Base-by-base conservation (phyloP, 2,888 invertebrate species). In the Heliconius cydno region DNA sequence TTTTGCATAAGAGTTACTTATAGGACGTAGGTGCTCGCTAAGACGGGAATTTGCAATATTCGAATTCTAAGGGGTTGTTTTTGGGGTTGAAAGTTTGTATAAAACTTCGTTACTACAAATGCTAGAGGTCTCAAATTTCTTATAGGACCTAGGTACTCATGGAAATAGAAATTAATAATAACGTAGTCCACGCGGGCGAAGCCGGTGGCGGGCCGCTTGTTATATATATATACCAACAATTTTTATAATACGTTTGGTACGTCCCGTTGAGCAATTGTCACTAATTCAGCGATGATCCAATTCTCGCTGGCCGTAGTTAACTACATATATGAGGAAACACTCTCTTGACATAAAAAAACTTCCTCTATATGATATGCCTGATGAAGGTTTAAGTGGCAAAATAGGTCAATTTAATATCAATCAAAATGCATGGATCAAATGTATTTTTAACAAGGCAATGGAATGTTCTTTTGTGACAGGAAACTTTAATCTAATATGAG, bases 281-380 rank as follows among this genome's bases (percentile, higher is more conserved):
- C 67, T 79, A 71, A 60, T 38, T 57, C 70, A 70, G 68, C 67
- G 79, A 81, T 79, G 81, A 82, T 81, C 79, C 83, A 83, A 80
- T 82, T 83, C 81, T 52, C 79, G 67, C 81, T 76, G 77, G 74
- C 78, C 80, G 79, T 71, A 71, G 79, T 79, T 74, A 81, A 82
- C 77, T 73, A 34, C 34, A 34, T 7, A 79, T 71, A 76, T 67
- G 77, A 81, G 82, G 74, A 81, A 80, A 81, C 79, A 81, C 80
- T 79, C 78, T 78, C 79, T 78, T 71, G 66, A 77, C 80, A 80
- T 71, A 80, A 75, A 80, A 28, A 75, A 77, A 75, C 80, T 75
- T 77, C 77, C 74, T 76, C 75, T n/a, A 76, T 76, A 68, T 66
- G 57, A 80, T 46, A 74, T 70, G 34, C 41, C 28, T 66, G 66